Evolutionary conservation across 1,140 invertebrate species (phyloP).

Genomic region (Phenacoccus solenopsis): DNA sequence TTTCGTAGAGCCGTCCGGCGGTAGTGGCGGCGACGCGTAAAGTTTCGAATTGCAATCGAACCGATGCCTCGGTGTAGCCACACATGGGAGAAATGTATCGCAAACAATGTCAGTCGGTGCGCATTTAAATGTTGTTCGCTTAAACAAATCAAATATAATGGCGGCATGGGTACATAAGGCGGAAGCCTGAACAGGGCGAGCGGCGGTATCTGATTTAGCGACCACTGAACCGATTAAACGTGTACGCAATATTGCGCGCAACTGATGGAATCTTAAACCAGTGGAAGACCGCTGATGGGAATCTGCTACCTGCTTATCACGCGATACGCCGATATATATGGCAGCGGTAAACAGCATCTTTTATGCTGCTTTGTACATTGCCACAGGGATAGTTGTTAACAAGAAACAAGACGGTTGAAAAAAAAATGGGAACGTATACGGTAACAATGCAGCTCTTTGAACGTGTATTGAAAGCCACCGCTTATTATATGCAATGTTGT

Average conservation of each 20-base stretch:
- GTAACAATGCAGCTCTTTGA: slow-evolving; percentile 11
- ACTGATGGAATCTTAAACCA: background rate
- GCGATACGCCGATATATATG: slow-evolving; percentile 16
- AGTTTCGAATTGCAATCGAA: background rate
- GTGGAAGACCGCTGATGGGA: slow-evolving; percentile 9
- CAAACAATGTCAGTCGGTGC: background rate
- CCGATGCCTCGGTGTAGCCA: too few relatives aligned
- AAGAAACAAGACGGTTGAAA: slow-evolving; percentile 12
- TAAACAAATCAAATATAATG: slow-evolving; percentile 3
- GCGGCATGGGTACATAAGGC: background rate
- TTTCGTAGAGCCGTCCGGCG: background rate
- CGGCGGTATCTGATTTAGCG: background rate
- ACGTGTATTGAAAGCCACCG: slow-evolving; percentile 11
- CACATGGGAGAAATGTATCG: too few relatives aligned
- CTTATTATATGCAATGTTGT: background rate
- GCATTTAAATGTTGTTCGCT: background rate
- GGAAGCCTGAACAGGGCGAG: too few relatives aligned
- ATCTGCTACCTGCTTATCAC: slow-evolving; percentile 16
- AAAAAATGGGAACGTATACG: slow-evolving; percentile 13
- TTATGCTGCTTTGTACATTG: slow-evolving; percentile 12
- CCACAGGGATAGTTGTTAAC: slow-evolving; percentile 14
- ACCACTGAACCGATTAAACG: slow-evolving; percentile 4
- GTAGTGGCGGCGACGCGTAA: background rate
- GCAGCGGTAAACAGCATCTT: slow-evolving; percentile 11
- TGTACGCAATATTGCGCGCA: slow-evolving; percentile 5